These are phyloP conservation scores for Aphidius ervi DNA, from an alignment of 1,140 invertebrate genomes.

Conservation along the genomic window DNA sequence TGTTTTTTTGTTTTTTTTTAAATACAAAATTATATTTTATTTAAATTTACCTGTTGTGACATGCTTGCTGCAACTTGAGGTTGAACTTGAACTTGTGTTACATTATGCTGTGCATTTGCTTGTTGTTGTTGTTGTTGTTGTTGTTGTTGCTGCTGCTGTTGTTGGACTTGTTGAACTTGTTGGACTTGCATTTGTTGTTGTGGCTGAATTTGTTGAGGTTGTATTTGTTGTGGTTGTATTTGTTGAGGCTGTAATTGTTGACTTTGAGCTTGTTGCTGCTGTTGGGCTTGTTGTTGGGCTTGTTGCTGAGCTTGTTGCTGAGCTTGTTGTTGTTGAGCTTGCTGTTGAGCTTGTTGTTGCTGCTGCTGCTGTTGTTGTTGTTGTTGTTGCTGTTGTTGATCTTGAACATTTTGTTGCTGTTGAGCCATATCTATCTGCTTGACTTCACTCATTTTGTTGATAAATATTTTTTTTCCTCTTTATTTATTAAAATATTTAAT, in stretches of 20 bases:
- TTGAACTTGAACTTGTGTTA: constrained; percentile 53
- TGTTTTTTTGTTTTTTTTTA: constrained; percentile 9
- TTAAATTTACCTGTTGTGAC: constrained; percentile 53
- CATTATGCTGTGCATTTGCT: constrained; percentile 44
- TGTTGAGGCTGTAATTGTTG: constrained; percentile 40
- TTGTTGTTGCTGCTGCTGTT: constrained; percentile 41
- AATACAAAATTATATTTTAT: background rate
- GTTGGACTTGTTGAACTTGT: constrained; percentile 44
- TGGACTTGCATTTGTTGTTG: constrained; percentile 44
- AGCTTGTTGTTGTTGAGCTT: constrained; percentile 40
- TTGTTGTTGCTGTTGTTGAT: constrained; percentile 52
- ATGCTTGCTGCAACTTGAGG: constrained; percentile 57
- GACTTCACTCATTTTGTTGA: background rate
- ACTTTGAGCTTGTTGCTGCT: constrained; percentile 45
- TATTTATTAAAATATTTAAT: no score
- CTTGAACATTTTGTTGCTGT: constrained; percentile 33
- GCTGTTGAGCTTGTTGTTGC: constrained; percentile 43
- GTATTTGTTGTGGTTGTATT: constrained; percentile 44
- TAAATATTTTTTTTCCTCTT: no score
- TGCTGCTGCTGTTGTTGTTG: constrained; percentile 47
- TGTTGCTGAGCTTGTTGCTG: constrained; percentile 55
- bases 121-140: constrained; percentile 43
- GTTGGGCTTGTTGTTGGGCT: constrained; percentile 52
- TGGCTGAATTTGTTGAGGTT: constrained; percentile 49
- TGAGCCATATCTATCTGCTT: constrained; percentile 22